Evolutionary conservation across 2,888 invertebrate genomes (phyloP), one percentile per base, ranked within the genome.

Genomic region (Bellardia pandia): DNA sequence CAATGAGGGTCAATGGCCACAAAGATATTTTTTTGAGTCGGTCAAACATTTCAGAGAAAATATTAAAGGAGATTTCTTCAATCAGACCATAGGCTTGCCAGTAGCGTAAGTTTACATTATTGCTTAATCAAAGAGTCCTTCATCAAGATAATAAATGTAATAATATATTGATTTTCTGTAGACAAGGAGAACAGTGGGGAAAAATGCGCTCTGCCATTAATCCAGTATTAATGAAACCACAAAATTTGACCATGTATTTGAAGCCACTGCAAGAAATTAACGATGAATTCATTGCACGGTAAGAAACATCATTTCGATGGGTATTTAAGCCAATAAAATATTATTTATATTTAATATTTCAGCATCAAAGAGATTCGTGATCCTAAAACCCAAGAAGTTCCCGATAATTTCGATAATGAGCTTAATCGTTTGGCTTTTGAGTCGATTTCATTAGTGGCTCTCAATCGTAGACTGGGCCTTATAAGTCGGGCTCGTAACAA

Each of bases 111-210:
- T 85, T 42, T 8, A 2, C 3, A 9, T 0, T 37, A n/a, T 23
- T 23, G n/a, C 14, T 2, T 37, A 3, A 11, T 14, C 8, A 48
- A 30, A 30, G 11, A 42, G 42, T 11, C 8, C 0, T 9, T 9
- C 9, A 3, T 13, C n/a, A 13, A 58, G 16, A 5, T 37, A 4
- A 14, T 9, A 37, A 2, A n/a, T n/a, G 1, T 9, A 62, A n/a
- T 14, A 62, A 14, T 48, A 23, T 58, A 4, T 53, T 16, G 11
- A 14, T 53, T 64, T 40, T 14, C 40, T 51, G 7, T 90, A 95
- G 95, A 23, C 95, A 96, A 93, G 96, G 95, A 1, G 94, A 95
- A 53, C 94, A 95, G 88, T 96, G 96, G 96, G 94, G 95, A 56
- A 94, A 95, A 71, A 94, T 96, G 83, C 94, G 96, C 53, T 95